A percentile compares a stretch with the other conserved stretches of the same genome.
Conservation (phyloP, 1,140 invertebrate species). For the Drosophila insularis region DNA sequence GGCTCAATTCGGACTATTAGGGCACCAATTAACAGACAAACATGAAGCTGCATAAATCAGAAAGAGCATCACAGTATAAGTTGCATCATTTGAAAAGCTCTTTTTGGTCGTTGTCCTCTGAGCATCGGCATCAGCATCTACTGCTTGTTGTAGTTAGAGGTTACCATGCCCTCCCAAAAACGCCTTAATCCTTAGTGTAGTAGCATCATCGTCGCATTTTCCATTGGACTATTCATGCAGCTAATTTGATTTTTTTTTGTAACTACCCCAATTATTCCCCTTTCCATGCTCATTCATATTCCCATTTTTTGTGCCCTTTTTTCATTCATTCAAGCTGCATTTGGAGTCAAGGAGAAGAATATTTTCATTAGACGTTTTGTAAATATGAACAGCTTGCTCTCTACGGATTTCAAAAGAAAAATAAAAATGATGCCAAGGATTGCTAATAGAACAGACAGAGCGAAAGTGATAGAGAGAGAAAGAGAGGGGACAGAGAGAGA, state of each 20-base stretch:
- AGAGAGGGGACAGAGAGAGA: too few relatives aligned
- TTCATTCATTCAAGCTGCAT: neutral
- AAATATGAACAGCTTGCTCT: constrained; percentile 73
- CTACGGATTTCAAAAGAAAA: constrained; percentile 47
- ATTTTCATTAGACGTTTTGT: constrained; percentile 80
- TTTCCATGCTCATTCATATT: too few relatives aligned
- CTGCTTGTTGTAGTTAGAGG: constrained; percentile 15
- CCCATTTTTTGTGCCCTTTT: neutral
- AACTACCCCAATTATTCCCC: neutral
- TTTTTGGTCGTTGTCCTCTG: constrained; percentile 1
- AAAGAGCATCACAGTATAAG: constrained; percentile 21
- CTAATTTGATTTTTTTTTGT: constrained; percentile 69
- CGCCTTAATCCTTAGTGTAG: constrained; percentile 59
- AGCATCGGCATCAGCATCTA: neutral
- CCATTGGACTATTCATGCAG: constrained; percentile 68
- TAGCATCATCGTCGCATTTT: constrained; percentile 40
- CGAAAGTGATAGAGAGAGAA: neutral
- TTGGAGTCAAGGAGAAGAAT: constrained; percentile 47
- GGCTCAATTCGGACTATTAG: neutral
- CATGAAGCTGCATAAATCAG: constrained; percentile 66
- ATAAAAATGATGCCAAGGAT: constrained; percentile 34
- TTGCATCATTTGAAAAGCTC: constrained; percentile 11
- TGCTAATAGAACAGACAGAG: neutral
- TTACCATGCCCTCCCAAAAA: constrained; percentile 26
- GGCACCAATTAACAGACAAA: constrained; percentile 69